Evolutionary conservation across 2,888 invertebrate species (phyloP), one percentile per base, ranked within the genome.

Genomic region (Falcaria lacertinaria): DNA sequence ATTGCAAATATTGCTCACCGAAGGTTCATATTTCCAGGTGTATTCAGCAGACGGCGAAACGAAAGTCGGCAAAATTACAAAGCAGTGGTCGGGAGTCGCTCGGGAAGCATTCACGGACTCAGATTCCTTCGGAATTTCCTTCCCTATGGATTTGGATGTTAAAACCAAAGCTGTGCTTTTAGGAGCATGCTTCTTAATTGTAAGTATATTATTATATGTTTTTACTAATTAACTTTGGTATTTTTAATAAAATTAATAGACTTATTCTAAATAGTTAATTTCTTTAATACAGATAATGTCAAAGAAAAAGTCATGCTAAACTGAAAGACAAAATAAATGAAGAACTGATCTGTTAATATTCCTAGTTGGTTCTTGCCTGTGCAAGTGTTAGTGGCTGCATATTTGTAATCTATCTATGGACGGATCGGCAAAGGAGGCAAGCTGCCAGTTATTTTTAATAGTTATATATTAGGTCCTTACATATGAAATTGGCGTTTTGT

Each of bases 61-160:
- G 0, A 91, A 94, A 80, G 94, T 98, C 44, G 98, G 98, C 1
- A 93, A 92, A 74, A 97, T 98, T 58, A 94, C 95, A 0, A 97
- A 97, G 74, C 94, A 96, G 70, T 97, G 97, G 97, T 92, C 95
- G 0, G 97, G 97, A 0, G 65, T 97, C 36, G 90, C 92, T 0
- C 92, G 95, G 44, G 97, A 97, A 85, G 81, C 92, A 46, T 96
- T 97, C 74, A 96, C 97, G 0, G 96, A 96, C 81, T 91, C 96
- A 0, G 97, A 97, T 77, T 93, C 94, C 78, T 98, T 97, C 78
- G 97, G 96, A 17, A 94, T 98, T 48, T 92, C 92, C n/a, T 98
- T 98, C 77, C 98, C 98, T 0, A 90, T 94, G 90, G 97, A 97
- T 78, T 86, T 98, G 67, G 97, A 97, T 73, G 95, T 95, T 35